Base-by-base conservation (phyloP, 2,797 vertebrate genomes). In the Galago senegalensis region DNA sequence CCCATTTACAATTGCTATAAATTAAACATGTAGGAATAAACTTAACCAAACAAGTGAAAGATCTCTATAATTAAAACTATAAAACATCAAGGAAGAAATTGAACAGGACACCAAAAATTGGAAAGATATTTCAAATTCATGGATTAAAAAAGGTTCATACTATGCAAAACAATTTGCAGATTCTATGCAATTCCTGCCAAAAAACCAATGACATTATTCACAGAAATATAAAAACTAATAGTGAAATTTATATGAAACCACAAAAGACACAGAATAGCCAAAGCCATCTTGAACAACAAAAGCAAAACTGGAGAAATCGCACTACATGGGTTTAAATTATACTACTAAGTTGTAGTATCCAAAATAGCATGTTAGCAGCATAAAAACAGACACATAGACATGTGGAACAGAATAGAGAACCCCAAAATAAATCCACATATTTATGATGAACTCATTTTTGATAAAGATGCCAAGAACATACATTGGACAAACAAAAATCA, bases 181-280 rank as follows among this genome's bases (percentile, higher is more conserved):
- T 80, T 85, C 76, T 73, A 37, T 25, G 60, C 18, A 89, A 65
- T 58, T 18, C 76, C 61, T 83, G 65, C 58, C 13, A 58, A 95
- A 91, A 58, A 31, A 13, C 75, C 60, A 95, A 49, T 18, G 60
- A 72, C 56, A 5, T 85, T 94, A 16, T 79, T 83, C 67, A 13
- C 31, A 92, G 31, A 95, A 82, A 82, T 82, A 67, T 43, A 86
- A 93, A 91, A 77, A 63, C 56, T 9, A 8, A 72, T 67, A 16
- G 9, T 76, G 67, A 86, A 86, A 87, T 61, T 81, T 60, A 81
- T 73, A 20, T 25, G 17, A 56, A 83, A 90, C 2, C 37, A 63
- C 77, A 87, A 27, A 40, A 17, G 8, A 58, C 16, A 31, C 43
- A 61, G 34, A 73, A 88, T 43, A 65, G 53, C 53, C 53, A 56